Evolutionary conservation across 2,113 vertebrate genomes (phyloP), one percentile per base, ranked within the genome.

Genomic region (Megatriorchis doriae): DNA sequence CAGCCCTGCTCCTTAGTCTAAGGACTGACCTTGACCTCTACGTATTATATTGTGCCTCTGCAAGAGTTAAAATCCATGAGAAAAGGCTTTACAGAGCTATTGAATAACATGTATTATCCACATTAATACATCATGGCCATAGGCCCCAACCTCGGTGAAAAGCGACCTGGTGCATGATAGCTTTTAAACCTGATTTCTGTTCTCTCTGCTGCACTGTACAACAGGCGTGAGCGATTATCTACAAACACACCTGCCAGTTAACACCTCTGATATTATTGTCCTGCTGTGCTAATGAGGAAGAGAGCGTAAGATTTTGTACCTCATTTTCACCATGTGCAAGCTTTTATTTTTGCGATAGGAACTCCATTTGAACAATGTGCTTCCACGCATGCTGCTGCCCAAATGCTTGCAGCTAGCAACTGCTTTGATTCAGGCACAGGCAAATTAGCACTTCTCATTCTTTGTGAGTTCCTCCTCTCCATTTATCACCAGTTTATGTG

Each of bases 211-310:
- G 17, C 55, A 48, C 65, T 3, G 2, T 92, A 47, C 55, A 93
- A 75, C 84, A 66, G 91, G 86, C 74, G 0, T 0, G 3, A 87
- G 55, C 3, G 16, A 92, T 95, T 97, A 92, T 93, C 75, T 74
- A 12, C 1, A 2, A 86, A 87, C 81, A 88, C 71, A 95, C 84
- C 86, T 96, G 91, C 95, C 89, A 94, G 88, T 95, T 96, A 95
- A 95, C 96, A 95, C 86, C 91, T 96, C 93, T 94, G 95, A 94
- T 95, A 97, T 93, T 95, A 93, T 86, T 93, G 84, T 94, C 95
- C 96, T 59, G 36, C 94, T 95, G 96, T 85, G 96, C 63, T 95
- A 97, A 95, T 93, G 91, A 83, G 66, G 86, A 96, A 89, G 74
- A 93, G 87, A 96, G 72, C 0, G 9, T 90, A 62, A 88, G 66